These are phyloP conservation scores for Hemibagrus wyckioides DNA, from an alignment of 2,113 vertebrate species.

Conservation along the genomic window DNA sequence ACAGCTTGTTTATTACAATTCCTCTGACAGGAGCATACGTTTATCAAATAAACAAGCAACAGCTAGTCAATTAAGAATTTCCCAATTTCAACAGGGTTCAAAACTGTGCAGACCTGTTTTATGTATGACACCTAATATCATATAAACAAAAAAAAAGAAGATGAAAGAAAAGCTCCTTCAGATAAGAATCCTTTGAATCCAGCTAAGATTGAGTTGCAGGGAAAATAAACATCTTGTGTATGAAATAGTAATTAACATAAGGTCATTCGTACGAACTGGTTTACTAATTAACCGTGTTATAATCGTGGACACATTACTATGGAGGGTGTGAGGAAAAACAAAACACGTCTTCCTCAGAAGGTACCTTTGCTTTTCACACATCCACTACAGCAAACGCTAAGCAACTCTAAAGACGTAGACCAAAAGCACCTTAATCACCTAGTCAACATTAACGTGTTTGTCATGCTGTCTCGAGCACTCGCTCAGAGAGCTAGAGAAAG, in stretches of 20 bases:
- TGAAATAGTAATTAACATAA: slow-evolving; percentile 64
- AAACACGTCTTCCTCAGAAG: slow-evolving; percentile 30
- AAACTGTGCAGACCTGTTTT: slow-evolving; percentile 57
- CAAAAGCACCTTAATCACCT: slow-evolving; percentile 59
- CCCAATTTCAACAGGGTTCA: slow-evolving; percentile 65
- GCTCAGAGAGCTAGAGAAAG: slow-evolving; percentile 61
- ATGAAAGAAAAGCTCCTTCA: slow-evolving; percentile 67
- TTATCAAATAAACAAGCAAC: slow-evolving; percentile 79
- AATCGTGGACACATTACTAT: slow-evolving; percentile 58
- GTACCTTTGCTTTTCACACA: slow-evolving; percentile 47
- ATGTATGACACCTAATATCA: slow-evolving; percentile 46
- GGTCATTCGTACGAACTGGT: slow-evolving; percentile 56
- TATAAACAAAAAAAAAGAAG: slow-evolving; percentile 47
- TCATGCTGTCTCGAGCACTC: slow-evolving; percentile 40
- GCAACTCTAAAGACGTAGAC: slow-evolving; percentile 60
- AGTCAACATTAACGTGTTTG: slow-evolving; percentile 73
- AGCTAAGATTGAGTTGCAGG: slow-evolving; percentile 45
- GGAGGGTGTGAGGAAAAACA: not conserved
- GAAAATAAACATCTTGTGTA: slow-evolving; percentile 43
- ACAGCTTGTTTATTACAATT: slow-evolving; percentile 72
- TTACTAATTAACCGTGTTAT: slow-evolving; percentile 63
- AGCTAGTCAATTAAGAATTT: slow-evolving; percentile 74
- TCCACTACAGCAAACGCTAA: slow-evolving; percentile 36
- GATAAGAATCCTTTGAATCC: slow-evolving; percentile 55
- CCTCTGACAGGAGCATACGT: slow-evolving; percentile 63